These are phyloP conservation scores for Hypotaenidia philippensis DNA, from an alignment of 2,797 vertebrate genomes.

Conservation along the genomic window DNA sequence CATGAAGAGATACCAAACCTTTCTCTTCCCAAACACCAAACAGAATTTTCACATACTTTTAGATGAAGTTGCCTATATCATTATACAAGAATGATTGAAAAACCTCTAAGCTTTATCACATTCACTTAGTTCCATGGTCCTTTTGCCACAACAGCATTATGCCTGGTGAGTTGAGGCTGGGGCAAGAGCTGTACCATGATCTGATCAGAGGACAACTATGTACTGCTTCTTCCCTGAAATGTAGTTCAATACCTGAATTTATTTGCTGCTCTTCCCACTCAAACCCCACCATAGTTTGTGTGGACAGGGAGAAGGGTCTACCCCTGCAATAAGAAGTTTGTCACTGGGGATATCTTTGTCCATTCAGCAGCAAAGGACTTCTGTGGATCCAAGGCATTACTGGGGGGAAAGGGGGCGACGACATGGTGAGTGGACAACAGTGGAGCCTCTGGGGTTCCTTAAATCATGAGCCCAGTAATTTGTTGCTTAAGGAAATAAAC, in stretches of 20 bases:
- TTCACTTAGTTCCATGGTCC: neutral
- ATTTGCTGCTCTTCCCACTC: neutral
- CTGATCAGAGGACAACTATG: neutral
- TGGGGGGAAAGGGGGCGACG: accelerated
- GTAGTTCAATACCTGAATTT: neutral
- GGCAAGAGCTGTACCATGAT: neutral
- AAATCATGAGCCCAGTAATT: neutral
- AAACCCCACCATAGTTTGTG: neutral
- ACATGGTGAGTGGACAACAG: neutral
- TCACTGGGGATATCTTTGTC: neutral
- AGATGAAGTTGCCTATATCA: neutral
- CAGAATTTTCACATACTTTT: neutral
- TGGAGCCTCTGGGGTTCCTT: neutral
- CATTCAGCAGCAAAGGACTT: neutral
- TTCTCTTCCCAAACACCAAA: neutral
- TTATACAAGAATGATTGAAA: neutral
- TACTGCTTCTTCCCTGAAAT: neutral
- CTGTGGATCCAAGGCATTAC: accelerated
- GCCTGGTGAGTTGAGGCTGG: neutral
- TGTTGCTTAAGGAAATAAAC: neutral
- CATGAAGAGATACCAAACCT: neutral
- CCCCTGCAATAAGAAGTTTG: neutral
- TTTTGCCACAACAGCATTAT: neutral
- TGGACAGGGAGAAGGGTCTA: neutral
- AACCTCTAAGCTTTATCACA: neutral